Conservation (phyloP, 2,113 vertebrate species). For the Heliornis fulica region DNA sequence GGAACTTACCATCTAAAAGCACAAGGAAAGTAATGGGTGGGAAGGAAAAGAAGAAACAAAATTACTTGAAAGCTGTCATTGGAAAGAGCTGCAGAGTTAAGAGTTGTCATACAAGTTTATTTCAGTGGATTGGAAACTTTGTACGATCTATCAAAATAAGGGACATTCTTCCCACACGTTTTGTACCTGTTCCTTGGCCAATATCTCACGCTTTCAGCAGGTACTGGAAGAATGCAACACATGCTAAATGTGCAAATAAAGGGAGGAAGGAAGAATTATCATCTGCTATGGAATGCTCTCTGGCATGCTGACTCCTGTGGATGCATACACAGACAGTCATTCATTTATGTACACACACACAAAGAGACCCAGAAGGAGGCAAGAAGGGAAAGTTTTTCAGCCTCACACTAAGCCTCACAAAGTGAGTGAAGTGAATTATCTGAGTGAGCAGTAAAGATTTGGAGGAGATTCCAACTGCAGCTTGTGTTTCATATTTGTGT, state of each 20-base stretch:
- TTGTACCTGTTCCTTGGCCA: not conserved
- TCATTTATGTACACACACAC: conserved; percentile 21
- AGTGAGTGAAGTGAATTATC: not conserved
- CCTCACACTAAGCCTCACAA: not conserved
- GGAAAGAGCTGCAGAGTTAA: not conserved
- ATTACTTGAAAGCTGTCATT: not conserved
- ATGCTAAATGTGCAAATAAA: conserved; percentile 6
- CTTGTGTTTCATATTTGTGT: not conserved
- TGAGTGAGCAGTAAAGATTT: not conserved
- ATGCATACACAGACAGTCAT: not conserved
- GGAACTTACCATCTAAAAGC: not conserved
- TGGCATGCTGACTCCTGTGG: conserved; percentile 4
- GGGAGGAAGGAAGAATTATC: not conserved
- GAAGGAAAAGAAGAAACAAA: not conserved
- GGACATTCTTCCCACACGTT: not conserved
- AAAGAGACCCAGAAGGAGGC: conserved; percentile 27
- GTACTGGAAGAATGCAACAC: conserved; percentile 1
- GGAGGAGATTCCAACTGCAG: not conserved
- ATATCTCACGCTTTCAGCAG: not conserved
- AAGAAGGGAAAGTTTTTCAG: not conserved
- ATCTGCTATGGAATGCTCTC: conserved; percentile 32
- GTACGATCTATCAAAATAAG: not conserved
- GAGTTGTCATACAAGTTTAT: not conserved
- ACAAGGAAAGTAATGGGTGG: not conserved
- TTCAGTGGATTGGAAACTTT: not conserved